Evolutionary conservation across 2,797 vertebrate genomes (phyloP).

Genomic region (Linurgus olivaceus): DNA sequence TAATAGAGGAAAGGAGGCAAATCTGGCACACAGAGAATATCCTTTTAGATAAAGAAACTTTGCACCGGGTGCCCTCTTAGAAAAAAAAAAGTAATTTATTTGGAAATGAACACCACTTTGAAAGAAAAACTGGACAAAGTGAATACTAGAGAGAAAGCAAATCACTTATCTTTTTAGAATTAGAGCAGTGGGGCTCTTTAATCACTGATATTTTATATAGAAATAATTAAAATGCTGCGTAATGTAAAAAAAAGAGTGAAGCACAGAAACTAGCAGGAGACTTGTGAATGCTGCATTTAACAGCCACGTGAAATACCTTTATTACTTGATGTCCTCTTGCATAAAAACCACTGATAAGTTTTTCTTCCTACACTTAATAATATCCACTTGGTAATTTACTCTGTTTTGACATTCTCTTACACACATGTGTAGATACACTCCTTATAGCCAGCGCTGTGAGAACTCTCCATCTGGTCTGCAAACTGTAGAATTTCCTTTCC

Average conservation of each 20-base stretch:
- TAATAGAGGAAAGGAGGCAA: not conserved
- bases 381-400: constrained; percentile 1
- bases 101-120: not conserved
- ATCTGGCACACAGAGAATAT: not conserved
- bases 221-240: not conserved
- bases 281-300: not conserved
- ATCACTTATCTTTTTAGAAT: not conserved
- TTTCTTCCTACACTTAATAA: constrained; percentile 12
- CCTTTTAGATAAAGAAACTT: not conserved
- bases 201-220: not conserved
- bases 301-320: not conserved
- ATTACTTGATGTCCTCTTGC: not conserved
- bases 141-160: not conserved
- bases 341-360: not conserved
- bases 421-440: constrained; percentile 11
- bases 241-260: not conserved
- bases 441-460: constrained; percentile 57
- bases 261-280: not conserved
- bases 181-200: not conserved
- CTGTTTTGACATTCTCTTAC: constrained; percentile 34
- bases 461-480: constrained; percentile 74
- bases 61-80: not conserved
- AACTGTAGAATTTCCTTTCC: constrained; percentile 75
- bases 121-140: not conserved
- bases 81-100: not conserved